Evolutionary conservation across 2,797 vertebrate species (phyloP).

Genomic region (Pangasius mekongensis): DNA sequence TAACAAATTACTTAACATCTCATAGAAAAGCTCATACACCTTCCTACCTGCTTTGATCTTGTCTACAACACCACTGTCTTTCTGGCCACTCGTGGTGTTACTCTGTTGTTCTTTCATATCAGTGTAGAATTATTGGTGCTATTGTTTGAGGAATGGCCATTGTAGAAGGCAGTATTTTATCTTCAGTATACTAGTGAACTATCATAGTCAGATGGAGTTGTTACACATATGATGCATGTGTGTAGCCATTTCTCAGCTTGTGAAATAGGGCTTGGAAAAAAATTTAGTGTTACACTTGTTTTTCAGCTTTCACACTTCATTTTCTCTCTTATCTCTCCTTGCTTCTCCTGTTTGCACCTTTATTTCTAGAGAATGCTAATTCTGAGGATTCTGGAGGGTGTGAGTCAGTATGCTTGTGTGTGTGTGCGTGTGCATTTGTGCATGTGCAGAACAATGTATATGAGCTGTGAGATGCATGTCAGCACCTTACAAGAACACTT

Average conservation of each 20-base stretch:
- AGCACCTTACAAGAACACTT: constrained; percentile 50
- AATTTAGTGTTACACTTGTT: constrained; percentile 5
- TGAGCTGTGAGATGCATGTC: constrained; percentile 39
- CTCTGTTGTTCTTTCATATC: constrained; percentile 20
- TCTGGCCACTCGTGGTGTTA: constrained; percentile 15
- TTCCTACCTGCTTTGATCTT: constrained; percentile 22
- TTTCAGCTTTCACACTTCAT: constrained; percentile 19
- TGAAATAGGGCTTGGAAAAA: constrained; percentile 18
- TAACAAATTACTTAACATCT: background rate
- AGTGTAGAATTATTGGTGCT: constrained; percentile 48
- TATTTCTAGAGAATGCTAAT: constrained; percentile 60
- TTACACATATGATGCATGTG: constrained; percentile 10
- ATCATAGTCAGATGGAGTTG: constrained; percentile 19
- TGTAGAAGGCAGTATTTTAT: constrained; percentile 24
- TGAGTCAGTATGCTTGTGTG: background rate
- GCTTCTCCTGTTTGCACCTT: constrained; percentile 57
- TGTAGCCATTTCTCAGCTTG: constrained; percentile 48
- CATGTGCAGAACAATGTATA: background rate
- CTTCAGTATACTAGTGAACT: constrained; percentile 34
- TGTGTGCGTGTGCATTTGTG: background rate
- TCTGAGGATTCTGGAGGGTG: constrained; percentile 24
- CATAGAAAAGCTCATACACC: background rate
- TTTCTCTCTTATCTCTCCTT: constrained; percentile 39
- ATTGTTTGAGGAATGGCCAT: constrained; percentile 40
- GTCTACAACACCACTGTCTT: constrained; percentile 6